Percentiles rank a stretch among this genome's conserved stretches.
Conservation (phyloP, 2,113 vertebrate species). For the Melanerpes aurifrons region DNA sequence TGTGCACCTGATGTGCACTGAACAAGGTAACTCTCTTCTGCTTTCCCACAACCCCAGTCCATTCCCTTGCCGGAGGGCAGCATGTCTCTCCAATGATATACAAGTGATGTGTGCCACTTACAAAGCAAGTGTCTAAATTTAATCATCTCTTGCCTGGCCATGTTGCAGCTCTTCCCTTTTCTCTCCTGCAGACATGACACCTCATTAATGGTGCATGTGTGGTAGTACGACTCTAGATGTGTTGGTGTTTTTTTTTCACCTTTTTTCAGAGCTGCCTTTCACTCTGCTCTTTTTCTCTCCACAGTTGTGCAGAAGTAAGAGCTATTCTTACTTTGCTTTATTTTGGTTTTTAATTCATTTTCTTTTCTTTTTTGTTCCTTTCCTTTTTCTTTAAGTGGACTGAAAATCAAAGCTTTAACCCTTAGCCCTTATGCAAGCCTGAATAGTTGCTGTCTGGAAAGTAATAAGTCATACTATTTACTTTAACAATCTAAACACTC, state of each 20-base stretch:
- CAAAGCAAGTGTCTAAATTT: constrained; percentile 48
- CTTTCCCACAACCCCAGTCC: constrained; percentile 16
- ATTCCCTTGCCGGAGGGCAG: constrained; percentile 20
- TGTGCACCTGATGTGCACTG: not conserved
- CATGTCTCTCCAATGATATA: not conserved
- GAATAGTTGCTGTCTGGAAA: constrained; percentile 37
- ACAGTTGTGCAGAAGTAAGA: constrained; percentile 50
- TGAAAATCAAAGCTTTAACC: constrained; percentile 55
- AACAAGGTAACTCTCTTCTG: not conserved
- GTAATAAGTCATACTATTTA: constrained; percentile 42
- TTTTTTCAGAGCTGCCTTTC: constrained; percentile 55
- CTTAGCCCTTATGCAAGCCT: constrained; percentile 30
- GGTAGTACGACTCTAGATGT: constrained; percentile 22
- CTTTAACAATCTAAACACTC: constrained; percentile 53
- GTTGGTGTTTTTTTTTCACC: not conserved
- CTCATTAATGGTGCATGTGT: constrained; percentile 46
- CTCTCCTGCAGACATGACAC: constrained; percentile 47
- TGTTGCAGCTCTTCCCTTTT: constrained; percentile 43
- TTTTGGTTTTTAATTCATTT: not conserved
- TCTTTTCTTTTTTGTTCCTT: constrained; percentile 17
- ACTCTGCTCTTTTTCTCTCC: constrained; percentile 27
- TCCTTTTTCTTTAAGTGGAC: constrained; percentile 43
- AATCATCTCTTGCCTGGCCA: constrained; percentile 39
- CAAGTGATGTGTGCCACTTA: constrained; percentile 7
- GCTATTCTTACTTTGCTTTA: constrained; percentile 30